Base-by-base conservation (phyloP, 30 jellyfish, hydroid and myxozoan genomes). In the Chrysaora quinquecirrha region DNA sequence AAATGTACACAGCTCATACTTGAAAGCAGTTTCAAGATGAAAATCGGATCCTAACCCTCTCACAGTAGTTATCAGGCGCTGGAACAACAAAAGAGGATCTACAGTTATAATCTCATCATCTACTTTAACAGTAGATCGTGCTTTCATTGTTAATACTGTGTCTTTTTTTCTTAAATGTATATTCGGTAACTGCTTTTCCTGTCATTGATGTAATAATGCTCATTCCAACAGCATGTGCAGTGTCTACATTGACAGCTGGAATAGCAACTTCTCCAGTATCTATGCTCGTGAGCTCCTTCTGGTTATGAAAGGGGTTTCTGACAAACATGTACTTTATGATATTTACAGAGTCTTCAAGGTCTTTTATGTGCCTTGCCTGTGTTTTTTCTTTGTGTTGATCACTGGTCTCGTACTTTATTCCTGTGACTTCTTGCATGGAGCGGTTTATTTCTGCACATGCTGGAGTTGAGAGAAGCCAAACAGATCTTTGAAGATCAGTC, bases 221-320 rank as follows among this genome's bases (percentile, higher is more conserved):
- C 63, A 21, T 68, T 34, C 61, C 63, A 34, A 68, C 48, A 21
- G 48, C 58, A 30, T 73, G 50, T 24, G 85, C 85, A 73, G 31
- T 48, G 28, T 46, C 73, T 20, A 73, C 71, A 34, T 68, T 68
- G 80, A 68, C 80, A 30, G 80, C 80, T 21, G 64, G 24, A 68
- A 68, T 68, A 6, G 64, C 63, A 68, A 68, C 80, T 34, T 68
- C 80, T 68, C 80, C 80, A 3, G 80, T 68, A 34, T 68, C 64
- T 21, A 68, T 68, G 80, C 80, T 68, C 32, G 22, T 34, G 48
- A 68, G 80, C 64, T 68, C 80, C 63, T 34, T 68, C 34, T 65
- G 65, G 80, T 68, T 34, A 34, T 34, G 65, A 68, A 68, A 68
- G 10, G 80, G 80, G 20, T 68, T 68, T 68, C 80, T 68, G 34